phyloP scores from a whole-genome alignment of 2,888 invertebrate genomes.

The Eulithis testata region DNA sequence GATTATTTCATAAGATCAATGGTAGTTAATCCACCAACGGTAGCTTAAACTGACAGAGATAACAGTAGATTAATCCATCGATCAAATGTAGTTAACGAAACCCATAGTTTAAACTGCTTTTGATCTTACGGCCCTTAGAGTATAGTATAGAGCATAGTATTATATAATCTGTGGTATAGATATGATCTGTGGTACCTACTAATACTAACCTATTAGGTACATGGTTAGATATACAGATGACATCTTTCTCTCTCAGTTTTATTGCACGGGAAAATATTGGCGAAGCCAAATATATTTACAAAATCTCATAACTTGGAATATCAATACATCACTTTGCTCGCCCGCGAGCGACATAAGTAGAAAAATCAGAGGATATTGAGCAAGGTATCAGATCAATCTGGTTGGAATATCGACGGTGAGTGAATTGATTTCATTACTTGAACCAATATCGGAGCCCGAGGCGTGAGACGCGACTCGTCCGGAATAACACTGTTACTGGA shows the following conservation, averaged over 20 bases:
- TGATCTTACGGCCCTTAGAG: too few relatives aligned
- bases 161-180: too few relatives aligned
- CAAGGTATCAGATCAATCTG: slow-evolving; percentile 45
- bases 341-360: slow-evolving; percentile 29
- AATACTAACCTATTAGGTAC: too few relatives aligned
- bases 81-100: too few relatives aligned
- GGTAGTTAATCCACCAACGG: too few relatives aligned
- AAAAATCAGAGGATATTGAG: slow-evolving; percentile 36
- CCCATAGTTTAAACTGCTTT: too few relatives aligned
- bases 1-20: too few relatives aligned
- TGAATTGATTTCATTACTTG: slow-evolving; percentile 50
- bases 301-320: slow-evolving; percentile 23
- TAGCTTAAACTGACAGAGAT: too few relatives aligned
- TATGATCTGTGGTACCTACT: too few relatives aligned
- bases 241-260: background rate
- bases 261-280: background rate
- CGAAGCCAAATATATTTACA: slow-evolving; percentile 18
- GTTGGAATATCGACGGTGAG: slow-evolving; percentile 42
- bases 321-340: slow-evolving; percentile 23
- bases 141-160: too few relatives aligned
- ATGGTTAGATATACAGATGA: background rate
- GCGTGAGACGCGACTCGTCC: background rate
- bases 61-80: too few relatives aligned
- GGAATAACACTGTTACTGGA: slow-evolving; percentile 10
- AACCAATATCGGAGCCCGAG: slow-evolving; percentile 43